Evolutionary conservation across 2,797 vertebrate species (phyloP).

Genomic region (Tokudaia muenninki): DNA sequence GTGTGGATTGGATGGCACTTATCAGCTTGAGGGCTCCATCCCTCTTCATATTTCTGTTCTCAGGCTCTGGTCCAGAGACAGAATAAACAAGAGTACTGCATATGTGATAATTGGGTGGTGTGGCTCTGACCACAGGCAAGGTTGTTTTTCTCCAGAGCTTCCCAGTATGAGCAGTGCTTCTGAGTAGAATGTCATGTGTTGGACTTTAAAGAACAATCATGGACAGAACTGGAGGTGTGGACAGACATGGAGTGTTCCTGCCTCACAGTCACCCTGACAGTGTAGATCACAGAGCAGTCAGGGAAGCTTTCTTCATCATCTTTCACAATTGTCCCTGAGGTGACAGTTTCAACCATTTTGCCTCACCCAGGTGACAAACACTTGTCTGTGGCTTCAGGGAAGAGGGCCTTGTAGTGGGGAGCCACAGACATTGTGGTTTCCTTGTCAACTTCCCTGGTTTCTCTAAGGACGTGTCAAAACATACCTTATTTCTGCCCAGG

Average conservation of each 20-base stretch:
- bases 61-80: neutral
- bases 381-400: neutral
- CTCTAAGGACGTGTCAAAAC: neutral
- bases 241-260: neutral
- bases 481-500: neutral
- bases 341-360: neutral
- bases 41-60: neutral
- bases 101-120: neutral
- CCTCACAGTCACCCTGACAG: neutral
- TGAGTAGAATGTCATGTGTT: neutral
- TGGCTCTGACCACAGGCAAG: neutral
- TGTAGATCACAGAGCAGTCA: neutral
- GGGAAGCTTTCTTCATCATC: neutral
- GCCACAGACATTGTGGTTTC: neutral
- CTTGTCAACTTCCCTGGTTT: neutral
- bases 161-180: neutral
- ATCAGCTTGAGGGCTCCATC: neutral
- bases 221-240: neutral
- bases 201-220: constrained; percentile 20
- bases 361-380: neutral
- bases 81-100: neutral
- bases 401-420: neutral
- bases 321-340: neutral
- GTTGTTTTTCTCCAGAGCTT: neutral
- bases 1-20: neutral